phyloP scores from a whole-genome alignment of 2,113 vertebrate genomes.

The Passer domesticus region DNA sequence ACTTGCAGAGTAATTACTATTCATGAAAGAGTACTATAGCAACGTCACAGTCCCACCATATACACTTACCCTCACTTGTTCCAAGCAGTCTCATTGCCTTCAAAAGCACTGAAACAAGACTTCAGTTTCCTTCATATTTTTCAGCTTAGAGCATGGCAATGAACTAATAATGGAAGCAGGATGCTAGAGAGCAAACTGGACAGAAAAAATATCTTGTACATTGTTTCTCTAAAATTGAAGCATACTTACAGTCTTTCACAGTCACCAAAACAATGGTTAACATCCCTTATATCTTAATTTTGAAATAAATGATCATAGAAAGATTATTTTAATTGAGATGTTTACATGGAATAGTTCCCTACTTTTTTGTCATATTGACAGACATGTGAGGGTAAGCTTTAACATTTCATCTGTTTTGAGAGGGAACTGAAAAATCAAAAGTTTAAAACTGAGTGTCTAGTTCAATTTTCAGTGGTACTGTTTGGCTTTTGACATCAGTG shows the following conservation, averaged over 20 bases:
- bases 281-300: background rate
- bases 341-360: background rate
- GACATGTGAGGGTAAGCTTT: background rate
- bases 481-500: background rate
- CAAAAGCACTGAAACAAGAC: background rate
- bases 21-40: background rate
- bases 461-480: background rate
- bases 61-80: background rate
- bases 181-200: background rate
- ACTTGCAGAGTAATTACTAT: conserved; percentile 51
- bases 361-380: background rate
- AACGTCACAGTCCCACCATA: background rate
- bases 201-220: background rate
- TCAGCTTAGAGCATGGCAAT: background rate
- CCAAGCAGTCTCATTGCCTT: background rate
- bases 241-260: background rate
- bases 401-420: background rate
- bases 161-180: background rate
- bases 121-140: background rate
- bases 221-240: background rate
- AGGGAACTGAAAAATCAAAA: background rate
- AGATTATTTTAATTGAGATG: background rate
- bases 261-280: background rate
- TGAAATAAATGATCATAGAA: background rate
- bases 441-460: background rate